Base-by-base conservation (phyloP, 2,113 vertebrate species). In the Nothobranchius kuhntae region DNA sequence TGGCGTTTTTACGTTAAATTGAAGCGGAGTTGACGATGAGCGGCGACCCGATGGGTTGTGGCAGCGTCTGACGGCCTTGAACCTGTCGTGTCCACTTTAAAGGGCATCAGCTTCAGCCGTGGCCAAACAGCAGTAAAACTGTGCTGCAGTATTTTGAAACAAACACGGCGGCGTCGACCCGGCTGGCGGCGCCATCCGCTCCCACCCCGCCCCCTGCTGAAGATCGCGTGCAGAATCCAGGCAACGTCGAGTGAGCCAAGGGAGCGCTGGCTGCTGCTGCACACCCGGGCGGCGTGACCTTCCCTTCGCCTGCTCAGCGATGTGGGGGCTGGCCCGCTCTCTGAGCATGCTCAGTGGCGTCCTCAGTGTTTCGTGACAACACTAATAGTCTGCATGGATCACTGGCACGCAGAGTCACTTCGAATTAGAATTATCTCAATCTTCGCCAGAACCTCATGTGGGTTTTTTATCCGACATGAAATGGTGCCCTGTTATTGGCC, bases 351-450 rank as follows among this genome's bases (percentile, higher is more conserved):
- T 1, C 90, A 88, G 84, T 82, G 46, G 81, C 67, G 21, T 57
- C 86, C 50, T 61, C 85, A 61, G 79, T 35, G 75, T 91, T 91
- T 79, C 90, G 91, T 91, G 91, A 92, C 91, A 88, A 77, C 87
- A 82, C 87, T 89, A 92, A 92, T 91, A 73, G 89, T 87, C 85
- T 82, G 90, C 90, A 88, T 71, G 89, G 90, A 91, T 91, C 89
- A 80, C 88, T 88, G 91, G 83, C 88, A 86, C 84, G 86, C 78
- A 77, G 46, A 73, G 91, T 92, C 92, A 87, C 83, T 82, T 92
- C 84, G 76, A 69, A 90, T 92, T 92, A 92, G 57, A 77, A 85
- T 84, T 68, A 90, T 85, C 87, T 87, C 78, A 15, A 74, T 86
- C 84, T 86, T 72, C 66, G 26, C 56, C 46, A 21, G 50, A 57